Evolutionary conservation across 1,140 invertebrate genomes (phyloP).

Genomic region (Drosophila athabasca): DNA sequence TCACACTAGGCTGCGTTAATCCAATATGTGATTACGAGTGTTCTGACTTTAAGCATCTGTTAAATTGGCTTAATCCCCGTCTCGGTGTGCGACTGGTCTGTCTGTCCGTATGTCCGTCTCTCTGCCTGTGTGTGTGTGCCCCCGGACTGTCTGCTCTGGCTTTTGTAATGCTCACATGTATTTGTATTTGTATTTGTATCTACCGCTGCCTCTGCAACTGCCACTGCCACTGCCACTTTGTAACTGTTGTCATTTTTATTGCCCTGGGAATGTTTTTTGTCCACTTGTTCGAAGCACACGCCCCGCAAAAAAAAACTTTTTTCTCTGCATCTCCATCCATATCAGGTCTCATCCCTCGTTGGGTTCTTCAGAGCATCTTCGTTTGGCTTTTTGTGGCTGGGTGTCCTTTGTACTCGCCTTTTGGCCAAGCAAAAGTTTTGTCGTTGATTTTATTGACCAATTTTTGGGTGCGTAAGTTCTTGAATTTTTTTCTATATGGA

Average conservation of each 20-base stretch:
- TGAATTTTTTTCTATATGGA: constrained; percentile 36
- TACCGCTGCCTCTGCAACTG: constrained; percentile 9
- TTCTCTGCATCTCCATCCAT: constrained; percentile 5
- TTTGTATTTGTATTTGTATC: constrained; percentile 45
- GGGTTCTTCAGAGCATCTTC: not conserved
- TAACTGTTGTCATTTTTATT: constrained; percentile 83
- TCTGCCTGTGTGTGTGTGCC: constrained; percentile 27
- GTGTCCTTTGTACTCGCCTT: constrained; percentile 67
- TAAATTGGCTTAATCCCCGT: constrained; percentile 41
- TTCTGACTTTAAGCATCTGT: constrained; percentile 59
- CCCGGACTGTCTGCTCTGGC: constrained; percentile 34
- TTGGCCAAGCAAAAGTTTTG: constrained; percentile 71
- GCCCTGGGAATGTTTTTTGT: constrained; percentile 80
- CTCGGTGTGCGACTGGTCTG: constrained; percentile 22
- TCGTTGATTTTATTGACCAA: constrained; percentile 82
- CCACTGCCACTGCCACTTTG: constrained; percentile 71
- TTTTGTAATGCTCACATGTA: constrained; percentile 40
- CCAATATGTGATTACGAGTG: constrained; percentile 69
- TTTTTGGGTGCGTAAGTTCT: constrained; percentile 78
- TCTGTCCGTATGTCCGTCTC: not conserved
- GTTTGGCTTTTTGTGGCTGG: constrained; percentile 35
- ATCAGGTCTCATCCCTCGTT: constrained; percentile 23
- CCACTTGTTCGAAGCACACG: constrained; percentile 64
- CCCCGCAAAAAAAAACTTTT: constrained; percentile 52
- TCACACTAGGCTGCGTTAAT: constrained; percentile 67